A percentile compares a stretch with the other conserved stretches of the same genome.
These are phyloP conservation scores for Meloidogyne exigua DNA, from an alignment of 1,140 invertebrate genomes.

Conservation along the genomic window DNA sequence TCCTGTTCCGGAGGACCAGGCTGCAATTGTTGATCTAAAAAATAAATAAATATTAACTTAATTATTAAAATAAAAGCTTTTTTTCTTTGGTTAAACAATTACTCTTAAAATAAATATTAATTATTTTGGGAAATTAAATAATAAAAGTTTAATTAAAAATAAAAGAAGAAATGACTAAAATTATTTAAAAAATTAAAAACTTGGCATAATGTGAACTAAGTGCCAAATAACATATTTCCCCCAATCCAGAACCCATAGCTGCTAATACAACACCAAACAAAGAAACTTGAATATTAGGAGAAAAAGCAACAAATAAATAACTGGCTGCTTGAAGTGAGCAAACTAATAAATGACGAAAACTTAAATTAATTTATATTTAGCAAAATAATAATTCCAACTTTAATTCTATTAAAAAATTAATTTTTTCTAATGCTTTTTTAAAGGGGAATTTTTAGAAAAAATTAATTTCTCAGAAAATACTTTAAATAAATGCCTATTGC, in stretches of 20 bases:
- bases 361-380: constrained; percentile 20
- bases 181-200: constrained; percentile 18
- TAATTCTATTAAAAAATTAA: no score
- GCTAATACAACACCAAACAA: constrained; percentile 47
- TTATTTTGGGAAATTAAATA: not conserved
- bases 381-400: no score
- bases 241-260: constrained; percentile 40
- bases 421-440: no score
- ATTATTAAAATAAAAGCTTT: no score
- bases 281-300: constrained; percentile 28
- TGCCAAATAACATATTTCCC: constrained; percentile 43
- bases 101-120: not conserved
- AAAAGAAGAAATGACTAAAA: not conserved
- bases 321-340: constrained; percentile 36
- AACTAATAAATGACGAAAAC: constrained; percentile 42
- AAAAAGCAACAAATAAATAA: constrained; percentile 44
- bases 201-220: constrained; percentile 37
- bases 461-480: no score
- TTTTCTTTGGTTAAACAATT: no score
- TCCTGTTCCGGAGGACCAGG: constrained; percentile 53
- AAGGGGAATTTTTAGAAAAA: no score
- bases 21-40: constrained; percentile 48
- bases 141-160: not conserved
- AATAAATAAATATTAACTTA: constrained; percentile 4
- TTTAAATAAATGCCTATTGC: no score